Evolutionary conservation across 1,140 invertebrate species (phyloP).

Genomic region (Xylocopa sonorina): DNA sequence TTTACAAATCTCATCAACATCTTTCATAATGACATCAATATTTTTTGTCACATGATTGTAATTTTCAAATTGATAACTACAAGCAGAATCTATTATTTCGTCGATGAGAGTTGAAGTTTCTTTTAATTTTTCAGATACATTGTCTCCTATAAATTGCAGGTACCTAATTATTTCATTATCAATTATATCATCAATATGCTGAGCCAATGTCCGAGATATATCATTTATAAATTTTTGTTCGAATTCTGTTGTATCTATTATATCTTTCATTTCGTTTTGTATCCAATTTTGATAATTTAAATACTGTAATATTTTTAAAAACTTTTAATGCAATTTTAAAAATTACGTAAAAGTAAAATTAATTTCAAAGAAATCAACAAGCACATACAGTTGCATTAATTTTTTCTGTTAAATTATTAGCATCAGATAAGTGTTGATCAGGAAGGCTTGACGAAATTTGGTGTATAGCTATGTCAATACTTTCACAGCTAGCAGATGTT

Average conservation of each 20-base stretch:
- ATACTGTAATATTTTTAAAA: conserved; percentile 63
- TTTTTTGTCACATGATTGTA: conserved; percentile 62
- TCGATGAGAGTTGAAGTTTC: conserved; percentile 61
- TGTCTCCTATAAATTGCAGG: conserved; percentile 63
- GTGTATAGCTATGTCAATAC: conserved; percentile 62
- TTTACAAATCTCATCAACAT: conserved; percentile 56
- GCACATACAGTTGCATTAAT: conserved; percentile 68
- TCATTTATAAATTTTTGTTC: conserved; percentile 62
- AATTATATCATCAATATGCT: conserved; percentile 68
- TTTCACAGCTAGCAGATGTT: conserved; percentile 52
- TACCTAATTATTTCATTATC: conserved; percentile 71
- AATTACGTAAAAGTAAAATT: conserved; percentile 7
- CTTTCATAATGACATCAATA: conserved; percentile 61
- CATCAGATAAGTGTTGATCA: conserved; percentile 51
- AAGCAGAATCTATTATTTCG: conserved; percentile 68
- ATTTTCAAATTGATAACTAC: conserved; percentile 60
- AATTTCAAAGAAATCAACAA: conserved; percentile 17
- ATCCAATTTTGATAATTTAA: conserved; percentile 70
- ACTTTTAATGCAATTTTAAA: conserved; percentile 18
- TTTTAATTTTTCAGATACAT: conserved; percentile 68
- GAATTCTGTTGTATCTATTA: conserved; percentile 59
- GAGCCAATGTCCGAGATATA: conserved; percentile 62
- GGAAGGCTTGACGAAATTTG: conserved; percentile 66
- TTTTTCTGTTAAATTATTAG: conserved; percentile 61
- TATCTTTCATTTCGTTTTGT: conserved; percentile 59